Conservation (phyloP, 2,888 invertebrate genomes). For the Chrysina gloriosa region DNA sequence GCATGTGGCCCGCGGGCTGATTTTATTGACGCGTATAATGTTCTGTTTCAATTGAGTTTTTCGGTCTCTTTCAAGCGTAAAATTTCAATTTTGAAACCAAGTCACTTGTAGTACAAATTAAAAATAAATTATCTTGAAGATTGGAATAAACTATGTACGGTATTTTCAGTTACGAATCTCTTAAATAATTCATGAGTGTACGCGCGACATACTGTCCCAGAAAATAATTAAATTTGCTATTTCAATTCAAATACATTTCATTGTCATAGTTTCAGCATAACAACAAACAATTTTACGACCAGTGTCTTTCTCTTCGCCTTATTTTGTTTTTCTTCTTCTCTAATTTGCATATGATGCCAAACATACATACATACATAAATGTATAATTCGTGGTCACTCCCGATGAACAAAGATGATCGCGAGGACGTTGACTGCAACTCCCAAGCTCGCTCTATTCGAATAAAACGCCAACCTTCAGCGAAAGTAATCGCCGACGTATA, state of each 20-base stretch:
- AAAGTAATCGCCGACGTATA: conserved; percentile 46
- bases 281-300: not conserved
- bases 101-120: no score
- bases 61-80: no score
- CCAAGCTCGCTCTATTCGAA: conserved; percentile 20
- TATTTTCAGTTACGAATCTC: not conserved
- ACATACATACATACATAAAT: not conserved
- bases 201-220: conserved; percentile 34
- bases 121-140: no score
- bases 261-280: not conserved
- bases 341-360: no score
- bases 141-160: not conserved
- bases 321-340: no score
- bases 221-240: conserved; percentile 24
- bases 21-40: no score
- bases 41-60: no score
- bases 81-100: no score
- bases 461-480: conserved; percentile 49
- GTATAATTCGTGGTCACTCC: not conserved
- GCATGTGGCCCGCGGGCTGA: no score
- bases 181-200: conserved; percentile 26
- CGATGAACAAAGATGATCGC: not conserved
- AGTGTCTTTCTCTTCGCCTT: not conserved
- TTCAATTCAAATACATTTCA: conserved; percentile 9
- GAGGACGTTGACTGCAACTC: conserved; percentile 24